Evolutionary conservation across 2,888 invertebrate genomes (phyloP).

Genomic region (Perithous albicinctus): DNA sequence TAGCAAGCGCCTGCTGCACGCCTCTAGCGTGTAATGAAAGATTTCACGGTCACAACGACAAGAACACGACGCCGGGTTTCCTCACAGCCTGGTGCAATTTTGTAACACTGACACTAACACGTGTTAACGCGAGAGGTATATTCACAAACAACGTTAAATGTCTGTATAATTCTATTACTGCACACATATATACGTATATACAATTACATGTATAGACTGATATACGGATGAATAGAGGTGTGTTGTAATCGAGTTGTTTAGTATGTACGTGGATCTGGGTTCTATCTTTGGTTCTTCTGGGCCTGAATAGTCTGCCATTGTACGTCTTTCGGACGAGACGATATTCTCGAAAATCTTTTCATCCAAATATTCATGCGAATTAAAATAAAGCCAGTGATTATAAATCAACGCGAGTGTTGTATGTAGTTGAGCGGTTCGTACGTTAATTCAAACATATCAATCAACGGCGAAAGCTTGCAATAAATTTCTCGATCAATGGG

Average conservation of each 20-base stretch:
- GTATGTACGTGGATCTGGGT: constrained; percentile 26
- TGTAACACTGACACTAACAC: constrained; percentile 19
- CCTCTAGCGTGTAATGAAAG: constrained; percentile 26
- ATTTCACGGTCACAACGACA: constrained; percentile 55
- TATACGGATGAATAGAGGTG: constrained; percentile 13
- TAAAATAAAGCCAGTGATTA: background rate
- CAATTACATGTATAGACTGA: background rate
- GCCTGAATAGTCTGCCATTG: constrained; percentile 60
- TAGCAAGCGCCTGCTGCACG: constrained; percentile 37
- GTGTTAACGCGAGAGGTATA: background rate
- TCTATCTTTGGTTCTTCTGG: constrained; percentile 60
- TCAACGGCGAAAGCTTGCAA: background rate
- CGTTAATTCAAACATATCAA: background rate
- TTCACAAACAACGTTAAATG: constrained; percentile 21
- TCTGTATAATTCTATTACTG: background rate
- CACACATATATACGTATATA: constrained; percentile 12
- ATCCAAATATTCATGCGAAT: background rate
- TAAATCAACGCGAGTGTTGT: background rate
- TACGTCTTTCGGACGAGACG: constrained; percentile 42
- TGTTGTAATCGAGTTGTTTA: constrained; percentile 20
- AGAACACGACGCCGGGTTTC: background rate
- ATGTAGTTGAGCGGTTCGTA: background rate
- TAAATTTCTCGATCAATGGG: constrained; percentile 11
- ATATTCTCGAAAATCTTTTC: constrained; percentile 11
- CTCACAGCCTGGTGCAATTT: constrained; percentile 14